These are phyloP conservation scores for Sarcophaga bullata DNA, from an alignment of 1,140 invertebrate genomes.

Conservation along the genomic window DNA sequence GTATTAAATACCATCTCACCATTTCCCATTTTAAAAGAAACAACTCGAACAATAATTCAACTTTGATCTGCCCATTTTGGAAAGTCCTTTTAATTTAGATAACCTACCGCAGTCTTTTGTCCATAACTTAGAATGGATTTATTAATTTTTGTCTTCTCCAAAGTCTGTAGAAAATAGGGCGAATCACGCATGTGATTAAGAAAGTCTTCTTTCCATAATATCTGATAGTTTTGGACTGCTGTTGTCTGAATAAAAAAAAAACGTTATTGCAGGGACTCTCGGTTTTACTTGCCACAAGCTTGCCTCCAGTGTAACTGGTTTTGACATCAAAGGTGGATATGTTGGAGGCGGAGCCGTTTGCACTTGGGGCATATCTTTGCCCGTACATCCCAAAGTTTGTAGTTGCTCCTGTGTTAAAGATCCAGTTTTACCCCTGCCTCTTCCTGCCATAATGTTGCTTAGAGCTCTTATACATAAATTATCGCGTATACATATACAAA, in stretches of 20 bases:
- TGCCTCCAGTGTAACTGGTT: constrained; percentile 69
- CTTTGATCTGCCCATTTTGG: too few species aligned
- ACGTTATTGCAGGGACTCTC: not conserved
- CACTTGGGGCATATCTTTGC: constrained; percentile 71
- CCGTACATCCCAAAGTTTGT: constrained; percentile 69
- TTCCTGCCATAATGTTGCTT: constrained; percentile 57
- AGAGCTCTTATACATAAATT: not conserved
- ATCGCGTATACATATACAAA: not conserved
- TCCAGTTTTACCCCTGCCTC: constrained; percentile 69
- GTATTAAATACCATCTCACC: too few species aligned
- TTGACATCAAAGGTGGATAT: constrained; percentile 73
- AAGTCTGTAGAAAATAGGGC: constrained; percentile 71
- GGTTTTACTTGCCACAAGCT: constrained; percentile 40
- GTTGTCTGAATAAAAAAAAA: constrained; percentile 49
- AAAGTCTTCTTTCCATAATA: constrained; percentile 63
- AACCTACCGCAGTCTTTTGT: constrained; percentile 24
- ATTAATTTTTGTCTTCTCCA: constrained; percentile 66
- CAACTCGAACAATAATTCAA: too few species aligned
- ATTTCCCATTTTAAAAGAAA: too few species aligned
- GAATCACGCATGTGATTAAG: constrained; percentile 68
- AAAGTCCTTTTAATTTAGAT: not conserved
- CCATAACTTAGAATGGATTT: constrained; percentile 32
- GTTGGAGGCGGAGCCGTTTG: constrained; percentile 74
- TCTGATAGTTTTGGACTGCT: constrained; percentile 57
- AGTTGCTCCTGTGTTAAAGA: constrained; percentile 74